These are phyloP conservation scores for Corvus cornix DNA, from an alignment of 2,113 vertebrate species.

Conservation along the genomic window DNA sequence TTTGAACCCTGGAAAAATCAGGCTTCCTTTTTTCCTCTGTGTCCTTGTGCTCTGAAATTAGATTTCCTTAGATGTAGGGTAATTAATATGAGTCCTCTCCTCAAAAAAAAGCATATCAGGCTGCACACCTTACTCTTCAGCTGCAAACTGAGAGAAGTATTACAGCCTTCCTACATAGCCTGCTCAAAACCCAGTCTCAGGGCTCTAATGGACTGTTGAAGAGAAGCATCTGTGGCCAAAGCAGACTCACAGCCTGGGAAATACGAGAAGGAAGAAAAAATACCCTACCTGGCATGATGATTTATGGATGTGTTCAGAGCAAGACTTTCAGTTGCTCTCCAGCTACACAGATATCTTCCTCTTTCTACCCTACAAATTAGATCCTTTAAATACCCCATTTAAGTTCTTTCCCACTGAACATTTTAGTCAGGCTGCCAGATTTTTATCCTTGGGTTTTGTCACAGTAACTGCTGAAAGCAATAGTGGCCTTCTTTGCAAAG, in stretches of 20 bases:
- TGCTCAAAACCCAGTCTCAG: background rate
- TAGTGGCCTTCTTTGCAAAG: background rate
- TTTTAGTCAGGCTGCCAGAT: background rate
- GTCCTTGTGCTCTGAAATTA: conserved; percentile 61
- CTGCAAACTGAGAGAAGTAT: background rate
- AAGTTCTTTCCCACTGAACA: background rate
- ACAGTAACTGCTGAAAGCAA: background rate
- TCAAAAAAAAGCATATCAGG: conserved; percentile 13
- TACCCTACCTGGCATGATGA: background rate
- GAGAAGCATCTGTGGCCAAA: conserved; percentile 17
- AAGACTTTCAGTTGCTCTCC: background rate
- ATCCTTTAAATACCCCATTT: background rate
- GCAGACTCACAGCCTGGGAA: background rate
- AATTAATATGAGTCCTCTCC: conserved; percentile 49
- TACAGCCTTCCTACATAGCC: background rate
- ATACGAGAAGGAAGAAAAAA: background rate
- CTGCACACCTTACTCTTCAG: background rate
- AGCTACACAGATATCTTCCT: background rate
- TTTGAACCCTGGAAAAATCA: conserved; percentile 19
- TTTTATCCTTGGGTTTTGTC: conserved; percentile 2
- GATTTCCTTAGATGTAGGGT: conserved; percentile 52
- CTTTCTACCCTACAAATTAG: background rate
- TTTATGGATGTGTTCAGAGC: background rate
- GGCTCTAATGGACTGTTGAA: background rate
- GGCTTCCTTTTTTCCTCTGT: conserved; percentile 16